Evolutionary conservation across 2,113 vertebrate genomes (phyloP), one percentile per base, ranked within the genome.

Genomic region (Dipodomys ordii): DNA sequence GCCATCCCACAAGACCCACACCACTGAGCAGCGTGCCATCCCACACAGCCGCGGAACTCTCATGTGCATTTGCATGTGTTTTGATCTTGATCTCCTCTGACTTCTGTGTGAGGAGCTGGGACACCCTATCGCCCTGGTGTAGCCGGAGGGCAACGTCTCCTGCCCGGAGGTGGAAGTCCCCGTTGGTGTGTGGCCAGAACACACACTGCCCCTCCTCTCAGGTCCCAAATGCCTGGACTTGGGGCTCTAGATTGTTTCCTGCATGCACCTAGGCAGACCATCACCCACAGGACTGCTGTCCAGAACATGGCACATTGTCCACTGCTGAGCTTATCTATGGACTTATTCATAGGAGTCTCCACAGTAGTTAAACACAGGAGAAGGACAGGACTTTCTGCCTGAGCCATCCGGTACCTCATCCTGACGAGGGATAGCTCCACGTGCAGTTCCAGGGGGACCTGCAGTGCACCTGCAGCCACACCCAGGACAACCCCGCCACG

Each of bases 241-340:
- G 10, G 27, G 53, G 23, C 88, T 74, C 30, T 28, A 3, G 7
- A 28, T 80, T n/a, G 0, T 20, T 28, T n/a, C 28, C 15, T 35
- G 44, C 13, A 8, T 22, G 53, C 0, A 2, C 25, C 77, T 46
- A 22, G 30, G 69, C 49, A 4, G 6, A 2, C 13, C 49, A 18
- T 12, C 30, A n/a, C 46, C 19, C 25, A 25, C 9, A 0, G 44
- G 25, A 35, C 30, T 7, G 7, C 60, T 23, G 53, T 15, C 32
- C 74, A 27, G 19, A 83, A n/a, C 6, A 2, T 20, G 5, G 6
- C 0, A 1, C 0, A 1, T 27, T 30, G 44, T 39, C 18, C 0
- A 0, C 13, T 23, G 28, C 57, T 13, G 23, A 44, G 60, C 67
- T 68, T 49, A 0, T 7, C 7, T 1, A 12, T n/a, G 32, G 23